These are phyloP conservation scores for Nerophis lumbriciformis DNA, from an alignment of 2,113 vertebrate genomes.

Conservation along the genomic window DNA sequence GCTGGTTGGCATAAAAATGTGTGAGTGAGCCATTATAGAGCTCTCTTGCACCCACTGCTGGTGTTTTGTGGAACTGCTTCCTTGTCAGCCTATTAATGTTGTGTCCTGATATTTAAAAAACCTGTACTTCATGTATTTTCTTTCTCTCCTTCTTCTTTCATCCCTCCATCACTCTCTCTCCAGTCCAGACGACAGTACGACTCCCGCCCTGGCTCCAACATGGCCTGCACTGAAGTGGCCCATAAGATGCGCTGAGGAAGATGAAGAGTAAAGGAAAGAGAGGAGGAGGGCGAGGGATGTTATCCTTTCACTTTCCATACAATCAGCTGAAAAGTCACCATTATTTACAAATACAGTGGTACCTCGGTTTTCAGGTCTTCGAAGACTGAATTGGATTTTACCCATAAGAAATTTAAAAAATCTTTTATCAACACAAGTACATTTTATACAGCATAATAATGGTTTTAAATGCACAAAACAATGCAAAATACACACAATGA, in stretches of 20 bases:
- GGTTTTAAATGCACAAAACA: too few relatives aligned
- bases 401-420: too few relatives aligned
- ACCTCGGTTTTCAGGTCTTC: too few relatives aligned
- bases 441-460: too few relatives aligned
- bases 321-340: slow-evolving; percentile 25
- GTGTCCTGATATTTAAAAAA: not conserved
- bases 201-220: slow-evolving; percentile 90
- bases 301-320: slow-evolving; percentile 42
- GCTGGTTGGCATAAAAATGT: too few relatives aligned
- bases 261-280: slow-evolving; percentile 40
- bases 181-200: slow-evolving; percentile 98
- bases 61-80: not conserved
- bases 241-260: slow-evolving; percentile 87
- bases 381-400: too few relatives aligned
- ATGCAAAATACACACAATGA: too few relatives aligned
- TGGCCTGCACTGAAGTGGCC: slow-evolving; percentile 85
- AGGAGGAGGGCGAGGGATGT: slow-evolving; percentile 30
- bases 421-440: too few relatives aligned
- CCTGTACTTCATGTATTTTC: slow-evolving; percentile 43
- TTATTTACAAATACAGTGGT: slow-evolving; percentile 1
- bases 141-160: slow-evolving; percentile 21
- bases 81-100: too few relatives aligned
- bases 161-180: slow-evolving; percentile 42
- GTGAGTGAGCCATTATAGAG: not conserved
- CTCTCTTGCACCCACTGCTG: slow-evolving; percentile 33